These are phyloP conservation scores for Syngnathus floridae DNA, from an alignment of 2,113 vertebrate species.

Conservation along the genomic window DNA sequence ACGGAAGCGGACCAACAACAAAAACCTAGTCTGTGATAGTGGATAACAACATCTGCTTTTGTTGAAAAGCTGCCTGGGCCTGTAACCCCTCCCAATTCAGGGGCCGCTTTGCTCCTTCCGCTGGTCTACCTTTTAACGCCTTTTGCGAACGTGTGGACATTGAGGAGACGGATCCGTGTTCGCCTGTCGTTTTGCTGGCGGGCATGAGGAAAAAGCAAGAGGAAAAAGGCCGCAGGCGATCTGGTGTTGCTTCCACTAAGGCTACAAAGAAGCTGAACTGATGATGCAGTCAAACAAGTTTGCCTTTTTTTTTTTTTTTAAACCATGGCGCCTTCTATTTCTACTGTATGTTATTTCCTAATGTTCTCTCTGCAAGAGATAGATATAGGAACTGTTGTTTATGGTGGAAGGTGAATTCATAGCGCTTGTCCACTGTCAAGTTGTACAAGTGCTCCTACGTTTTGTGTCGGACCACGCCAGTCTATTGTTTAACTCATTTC, in stretches of 20 bases:
- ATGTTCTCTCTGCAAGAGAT: constrained; percentile 30
- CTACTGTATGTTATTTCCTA: constrained; percentile 52
- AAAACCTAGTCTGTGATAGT: constrained; percentile 59
- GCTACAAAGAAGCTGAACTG: constrained; percentile 47
- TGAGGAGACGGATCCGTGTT: constrained; percentile 45
- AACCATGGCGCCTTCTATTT: constrained; percentile 69
- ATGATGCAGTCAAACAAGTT: constrained; percentile 61
- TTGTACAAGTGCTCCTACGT: background rate
- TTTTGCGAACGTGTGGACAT: constrained; percentile 52
- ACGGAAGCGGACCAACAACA: constrained; percentile 53
- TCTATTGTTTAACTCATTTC: constrained; percentile 22
- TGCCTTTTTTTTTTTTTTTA: constrained; percentile 67
- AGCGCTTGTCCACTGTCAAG: background rate
- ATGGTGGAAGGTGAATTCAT: constrained; percentile 20
- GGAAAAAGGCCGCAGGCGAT: constrained; percentile 49
- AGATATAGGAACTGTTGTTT: constrained; percentile 33
- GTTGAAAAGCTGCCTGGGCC: constrained; percentile 56
- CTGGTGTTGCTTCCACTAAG: constrained; percentile 37
- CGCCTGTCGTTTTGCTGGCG: constrained; percentile 50
- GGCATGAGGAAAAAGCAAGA: constrained; percentile 39
- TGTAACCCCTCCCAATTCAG: constrained; percentile 31
- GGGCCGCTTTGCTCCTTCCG: constrained; percentile 60
- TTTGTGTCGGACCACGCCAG: background rate
- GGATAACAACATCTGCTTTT: constrained; percentile 29
- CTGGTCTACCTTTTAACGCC: constrained; percentile 53